These are phyloP conservation scores for Dyspetes luteomarginatus DNA, from an alignment of 2,888 invertebrate genomes.

Conservation along the genomic window DNA sequence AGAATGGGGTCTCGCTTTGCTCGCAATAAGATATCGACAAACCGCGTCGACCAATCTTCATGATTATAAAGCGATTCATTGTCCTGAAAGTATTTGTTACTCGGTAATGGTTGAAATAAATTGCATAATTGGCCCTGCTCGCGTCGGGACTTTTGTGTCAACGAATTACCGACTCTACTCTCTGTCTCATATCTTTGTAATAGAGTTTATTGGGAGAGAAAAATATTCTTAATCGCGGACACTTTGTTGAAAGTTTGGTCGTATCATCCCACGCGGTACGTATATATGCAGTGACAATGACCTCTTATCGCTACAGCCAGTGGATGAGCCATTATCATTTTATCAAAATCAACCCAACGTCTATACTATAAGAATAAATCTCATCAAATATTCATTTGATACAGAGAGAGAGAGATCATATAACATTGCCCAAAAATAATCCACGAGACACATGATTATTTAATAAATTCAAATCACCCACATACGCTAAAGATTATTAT, in stretches of 20 bases:
- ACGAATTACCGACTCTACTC: neutral
- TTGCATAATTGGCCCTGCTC: conserved; percentile 55
- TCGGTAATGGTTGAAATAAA: conserved; percentile 42
- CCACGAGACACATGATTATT: conserved; percentile 18
- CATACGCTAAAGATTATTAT: neutral
- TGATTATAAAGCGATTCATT: conserved; percentile 45
- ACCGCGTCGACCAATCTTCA: conserved; percentile 40
- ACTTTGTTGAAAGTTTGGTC: neutral
- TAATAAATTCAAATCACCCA: conserved; percentile 45
- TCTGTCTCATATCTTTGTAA: conserved; percentile 10
- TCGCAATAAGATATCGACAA: neutral
- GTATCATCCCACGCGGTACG: conserved; percentile 43
- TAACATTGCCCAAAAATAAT: conserved; percentile 20
- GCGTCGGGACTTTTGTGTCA: neutral
- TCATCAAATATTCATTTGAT: conserved; percentile 11
- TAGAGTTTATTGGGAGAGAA: neutral
- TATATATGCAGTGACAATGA: conserved; percentile 56
- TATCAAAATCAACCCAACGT: neutral
- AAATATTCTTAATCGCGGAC: conserved; percentile 35
- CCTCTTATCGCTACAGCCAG: conserved; percentile 37
- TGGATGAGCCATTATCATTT: conserved; percentile 3
- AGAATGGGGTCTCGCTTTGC: neutral
- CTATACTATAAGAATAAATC: no score
- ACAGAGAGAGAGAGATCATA: conserved; percentile 4
- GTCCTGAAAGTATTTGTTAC: conserved; percentile 46